Percentiles rank a stretch among this genome's conserved stretches.
Conservation (phyloP, 2,888 invertebrate genomes). For the Arge pagana region DNA sequence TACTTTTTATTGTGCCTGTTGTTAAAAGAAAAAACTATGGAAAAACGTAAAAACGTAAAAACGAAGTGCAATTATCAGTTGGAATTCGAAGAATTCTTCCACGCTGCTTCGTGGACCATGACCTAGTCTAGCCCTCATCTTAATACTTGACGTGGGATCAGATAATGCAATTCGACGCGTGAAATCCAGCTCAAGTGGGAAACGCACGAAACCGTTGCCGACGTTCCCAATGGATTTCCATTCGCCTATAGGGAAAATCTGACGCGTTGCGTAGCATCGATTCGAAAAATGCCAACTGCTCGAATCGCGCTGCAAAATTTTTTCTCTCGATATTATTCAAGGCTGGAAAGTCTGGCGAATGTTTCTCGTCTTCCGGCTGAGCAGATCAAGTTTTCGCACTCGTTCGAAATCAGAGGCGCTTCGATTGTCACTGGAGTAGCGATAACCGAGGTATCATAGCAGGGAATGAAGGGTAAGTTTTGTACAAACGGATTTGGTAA, state of each 20-base stretch:
- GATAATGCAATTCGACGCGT: slow-evolving; percentile 50
- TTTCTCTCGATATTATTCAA: too few species aligned
- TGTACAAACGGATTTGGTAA: slow-evolving; percentile 1
- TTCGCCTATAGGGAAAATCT: background rate
- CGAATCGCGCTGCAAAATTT: slow-evolving; percentile 12
- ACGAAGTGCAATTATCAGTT: too few species aligned
- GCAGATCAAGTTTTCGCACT: too few species aligned
- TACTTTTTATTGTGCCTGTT: too few species aligned
- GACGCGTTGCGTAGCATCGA: slow-evolving; percentile 3
- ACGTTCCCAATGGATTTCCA: slow-evolving; percentile 4
- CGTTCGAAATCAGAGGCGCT: too few species aligned
- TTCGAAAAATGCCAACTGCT: slow-evolving; percentile 16
- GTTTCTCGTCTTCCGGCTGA: too few species aligned
- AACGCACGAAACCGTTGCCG: slow-evolving; percentile 30
- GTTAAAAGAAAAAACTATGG: too few species aligned
- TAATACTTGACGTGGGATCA: slow-evolving; percentile 41
- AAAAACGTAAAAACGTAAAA: too few species aligned
- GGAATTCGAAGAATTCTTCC: too few species aligned
- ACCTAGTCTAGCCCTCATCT: slow-evolving; percentile 12
- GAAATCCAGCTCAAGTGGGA: slow-evolving; percentile 41
- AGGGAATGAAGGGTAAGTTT: slow-evolving; percentile 2
- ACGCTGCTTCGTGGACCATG: too few species aligned
- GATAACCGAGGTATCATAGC: slow-evolving; percentile 23
- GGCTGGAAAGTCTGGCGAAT: too few species aligned
- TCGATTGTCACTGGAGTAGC: too few species aligned